A percentile compares a stretch with the other conserved stretches of the same genome.
phyloP scores from a whole-genome alignment of 2,113 vertebrate species.

The Dissostichus mawsoni region DNA sequence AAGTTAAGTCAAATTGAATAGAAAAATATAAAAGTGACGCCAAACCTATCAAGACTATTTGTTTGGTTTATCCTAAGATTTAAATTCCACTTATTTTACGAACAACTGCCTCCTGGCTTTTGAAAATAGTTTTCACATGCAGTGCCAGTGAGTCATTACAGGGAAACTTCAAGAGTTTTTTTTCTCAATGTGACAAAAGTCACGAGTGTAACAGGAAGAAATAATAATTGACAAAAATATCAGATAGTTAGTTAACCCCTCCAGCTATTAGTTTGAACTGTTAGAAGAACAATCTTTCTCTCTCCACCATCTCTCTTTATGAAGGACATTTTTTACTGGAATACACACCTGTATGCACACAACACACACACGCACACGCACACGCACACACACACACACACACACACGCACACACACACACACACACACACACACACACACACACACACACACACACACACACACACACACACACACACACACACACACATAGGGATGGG shows the following conservation, averaged over 20 bases:
- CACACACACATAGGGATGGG: too few relatives aligned
- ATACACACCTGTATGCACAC: not conserved
- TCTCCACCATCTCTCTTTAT: not conserved
- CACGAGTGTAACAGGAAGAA: slow-evolving; percentile 9
- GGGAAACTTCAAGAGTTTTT: slow-evolving; percentile 10
- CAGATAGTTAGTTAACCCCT: slow-evolving; percentile 31
- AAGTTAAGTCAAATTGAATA: too few relatives aligned
- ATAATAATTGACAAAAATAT: slow-evolving; percentile 55
- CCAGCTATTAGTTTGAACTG: slow-evolving; percentile 30
- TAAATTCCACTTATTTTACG: too few relatives aligned
- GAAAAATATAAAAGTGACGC: too few relatives aligned
- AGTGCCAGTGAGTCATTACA: slow-evolving; percentile 7
- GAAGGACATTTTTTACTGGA: not conserved
- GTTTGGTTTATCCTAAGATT: too few relatives aligned
- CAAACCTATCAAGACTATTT: too few relatives aligned
- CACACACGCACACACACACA: slow-evolving; percentile 7
- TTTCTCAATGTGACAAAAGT: slow-evolving; percentile 16
- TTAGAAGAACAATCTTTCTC: slow-evolving; percentile 2
- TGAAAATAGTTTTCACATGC: not conserved
- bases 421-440: slow-evolving; percentile 18
- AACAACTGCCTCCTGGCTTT: not conserved
- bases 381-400: not conserved
- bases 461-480: slow-evolving; percentile 14
- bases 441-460: slow-evolving; percentile 4
- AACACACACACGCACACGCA: not conserved